Base-by-base conservation (phyloP, 2,113 vertebrate genomes). In the Glaucidium brasilianum region DNA sequence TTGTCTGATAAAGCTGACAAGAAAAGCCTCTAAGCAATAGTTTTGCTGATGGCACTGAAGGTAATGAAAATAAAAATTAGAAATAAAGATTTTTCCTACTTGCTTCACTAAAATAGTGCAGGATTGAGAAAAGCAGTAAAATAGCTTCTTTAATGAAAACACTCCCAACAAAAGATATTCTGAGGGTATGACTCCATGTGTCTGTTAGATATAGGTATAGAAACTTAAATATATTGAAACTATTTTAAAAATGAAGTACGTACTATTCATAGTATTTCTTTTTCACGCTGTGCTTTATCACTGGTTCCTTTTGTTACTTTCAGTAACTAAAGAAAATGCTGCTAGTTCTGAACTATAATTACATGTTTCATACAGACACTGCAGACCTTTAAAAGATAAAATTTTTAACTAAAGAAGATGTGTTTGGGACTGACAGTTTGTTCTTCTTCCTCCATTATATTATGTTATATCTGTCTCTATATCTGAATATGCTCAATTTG, bases 21-120 rank as follows among this genome's bases (percentile, higher is more conserved):
- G 53, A 88, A 88, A 88, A 94, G 7, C 32, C 53, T 76, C 43
- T 34, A 45, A 91, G 71, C 72, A 87, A 27, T 7, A 59, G 32
- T 34, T 87, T 37, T 89, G 45, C 69, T 93, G 77, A 77, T 86
- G 41, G 12, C 21, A 63, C 50, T 37, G 55, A 88, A 74, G 25
- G 30, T 41, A 91, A 88, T 62, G 63, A 92, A 91, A 88, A 80
- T 59, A 62, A 86, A 91, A 92, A 88, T 73, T 37, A 74, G 72
- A 94, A 91, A 95, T 60, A 53, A 92, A 73, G 90, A 69, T 60
- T 82, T 90, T 90, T 88, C 23, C 50, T 84, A 13, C 41, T 86
- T 32, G 30, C 3, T 69, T 32, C 32, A 23, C 35, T 80, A 45
- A 85, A 91, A 79, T 45, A 77, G 74, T 58, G 32, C 15, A 62